Percentiles rank a stretch among this genome's conserved stretches.
These are phyloP conservation scores for Brachypterus glaber DNA, from an alignment of 2,888 invertebrate species.

Conservation along the genomic window DNA sequence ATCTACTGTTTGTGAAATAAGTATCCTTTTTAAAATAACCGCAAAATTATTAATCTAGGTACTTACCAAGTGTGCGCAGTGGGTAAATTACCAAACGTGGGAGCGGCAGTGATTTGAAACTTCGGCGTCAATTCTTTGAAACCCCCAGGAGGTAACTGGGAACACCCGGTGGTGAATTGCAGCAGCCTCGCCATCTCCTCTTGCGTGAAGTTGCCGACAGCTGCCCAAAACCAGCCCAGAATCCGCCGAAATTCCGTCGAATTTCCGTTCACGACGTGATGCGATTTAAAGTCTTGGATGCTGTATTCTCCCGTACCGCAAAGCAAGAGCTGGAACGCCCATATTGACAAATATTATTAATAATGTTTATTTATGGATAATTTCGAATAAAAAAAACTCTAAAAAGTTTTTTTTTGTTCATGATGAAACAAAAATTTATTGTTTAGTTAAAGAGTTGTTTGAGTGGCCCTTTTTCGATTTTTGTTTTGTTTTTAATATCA, in stretches of 20 bases:
- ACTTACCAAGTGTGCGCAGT: slow-evolving; percentile 87
- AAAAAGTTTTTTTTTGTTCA: too few species aligned
- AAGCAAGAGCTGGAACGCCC: slow-evolving; percentile 62
- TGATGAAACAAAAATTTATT: slow-evolving; percentile 3
- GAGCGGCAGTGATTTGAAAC: slow-evolving; percentile 86
- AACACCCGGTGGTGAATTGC: slow-evolving; percentile 90
- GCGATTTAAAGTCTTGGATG: slow-evolving; percentile 79
- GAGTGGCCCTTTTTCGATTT: too few species aligned
- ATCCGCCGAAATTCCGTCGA: slow-evolving; percentile 75
- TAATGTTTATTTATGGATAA: slow-evolving; percentile 11
- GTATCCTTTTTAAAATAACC: too few species aligned
- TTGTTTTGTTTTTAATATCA: too few species aligned
- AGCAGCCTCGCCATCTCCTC: slow-evolving; percentile 87
- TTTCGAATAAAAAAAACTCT: too few species aligned
- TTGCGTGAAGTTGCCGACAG: slow-evolving; percentile 77
- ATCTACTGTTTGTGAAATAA: too few species aligned
- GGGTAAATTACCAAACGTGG: slow-evolving; percentile 82
- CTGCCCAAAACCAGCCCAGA: slow-evolving; percentile 86
- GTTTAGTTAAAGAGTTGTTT: slow-evolving; percentile 4
- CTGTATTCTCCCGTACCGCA: slow-evolving; percentile 92
- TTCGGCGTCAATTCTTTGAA: slow-evolving; percentile 82
- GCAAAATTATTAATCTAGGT: too few species aligned
- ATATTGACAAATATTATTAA: slow-evolving; percentile 29
- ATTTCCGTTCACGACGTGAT: slow-evolving; percentile 76
- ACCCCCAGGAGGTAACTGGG: slow-evolving; percentile 84